Evolutionary conservation across 2,113 vertebrate species (phyloP), one percentile per base, ranked within the genome.

Genomic region (Rhineura floridana): DNA sequence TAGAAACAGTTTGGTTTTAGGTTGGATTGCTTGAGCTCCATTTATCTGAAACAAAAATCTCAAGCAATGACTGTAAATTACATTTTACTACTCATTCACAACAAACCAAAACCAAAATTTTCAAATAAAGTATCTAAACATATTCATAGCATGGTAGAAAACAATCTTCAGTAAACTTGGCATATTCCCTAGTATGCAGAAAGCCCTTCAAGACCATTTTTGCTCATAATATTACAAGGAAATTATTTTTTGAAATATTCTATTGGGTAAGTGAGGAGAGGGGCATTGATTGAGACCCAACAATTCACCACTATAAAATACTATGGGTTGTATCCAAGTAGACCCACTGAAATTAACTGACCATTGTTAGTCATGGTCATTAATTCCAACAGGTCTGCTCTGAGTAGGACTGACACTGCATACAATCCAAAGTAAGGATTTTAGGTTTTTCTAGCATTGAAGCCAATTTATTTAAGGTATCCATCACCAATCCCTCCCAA

Each of bases 211-310:
- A 90, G 91, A 96, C 90, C 91, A 94, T 93, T 94, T 95, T 95
- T 92, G 93, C 90, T 95, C 92, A 93, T 0, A 17, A 93, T 86
- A 46, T 89, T 88, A 91, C 91, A 93, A 94, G 81, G 84, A 93
- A 96, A 96, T 93, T 93, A 92, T 95, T 94, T 95, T 95, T 95
- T 94, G 94, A 93, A 94, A 94, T 81, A 73, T 84, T 86, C 90
- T 88, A 91, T 73, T 90, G 88, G 88, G 88, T 89, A 88, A 86
- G 91, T 86, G 92, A 93, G 95, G 94, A 95, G 93, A 90, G 91
- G 90, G 88, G 39, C 70, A 87, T 88, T 93, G 87, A 90, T 86
- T 92, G 89, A 83, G 87, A 94, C 84, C 93, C 93, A 67, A 19
- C 46, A 30, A 73, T 87, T 73, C 50, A 86, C 10, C 78, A 28